These are phyloP conservation scores for Cantharis rufa DNA, from an alignment of 2,888 invertebrate genomes.

Conservation along the genomic window DNA sequence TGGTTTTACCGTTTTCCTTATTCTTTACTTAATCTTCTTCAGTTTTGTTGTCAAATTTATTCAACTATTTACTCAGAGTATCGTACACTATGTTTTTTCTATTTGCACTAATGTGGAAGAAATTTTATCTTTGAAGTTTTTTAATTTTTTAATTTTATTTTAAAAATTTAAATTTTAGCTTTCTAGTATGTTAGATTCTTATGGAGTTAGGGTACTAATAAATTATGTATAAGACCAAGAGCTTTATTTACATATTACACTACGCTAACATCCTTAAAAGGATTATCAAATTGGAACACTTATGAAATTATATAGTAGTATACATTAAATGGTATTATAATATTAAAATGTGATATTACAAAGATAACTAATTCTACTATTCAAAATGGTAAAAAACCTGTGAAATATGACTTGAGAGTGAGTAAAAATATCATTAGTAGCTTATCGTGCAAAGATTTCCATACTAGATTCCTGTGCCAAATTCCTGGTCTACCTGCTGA, in stretches of 20 bases:
- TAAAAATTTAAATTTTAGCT: neutral
- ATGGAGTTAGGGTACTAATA: neutral
- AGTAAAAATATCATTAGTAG: no score
- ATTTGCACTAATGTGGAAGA: neutral
- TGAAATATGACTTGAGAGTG: no score
- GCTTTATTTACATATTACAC: neutral
- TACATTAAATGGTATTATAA: neutral
- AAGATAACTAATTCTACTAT: no score
- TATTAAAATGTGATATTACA: no score
- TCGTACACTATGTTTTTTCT: neutral
- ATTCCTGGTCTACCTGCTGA: no score
- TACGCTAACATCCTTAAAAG: neutral
- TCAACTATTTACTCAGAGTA: neutral
- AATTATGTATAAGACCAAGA: neutral
- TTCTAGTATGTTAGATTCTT: neutral
- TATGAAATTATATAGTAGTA: neutral
- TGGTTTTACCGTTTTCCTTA: neutral
- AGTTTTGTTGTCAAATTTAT: neutral
- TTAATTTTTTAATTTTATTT: neutral
- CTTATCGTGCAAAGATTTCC: no score
- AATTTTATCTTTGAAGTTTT: no score
- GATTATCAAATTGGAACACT: neutral
- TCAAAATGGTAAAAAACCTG: no score
- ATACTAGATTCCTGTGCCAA: no score
- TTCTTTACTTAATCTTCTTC: neutral